Evolutionary conservation across 2,888 invertebrate species (phyloP), one percentile per base, ranked within the genome.

Genomic region (Epicampocera succincta): DNA sequence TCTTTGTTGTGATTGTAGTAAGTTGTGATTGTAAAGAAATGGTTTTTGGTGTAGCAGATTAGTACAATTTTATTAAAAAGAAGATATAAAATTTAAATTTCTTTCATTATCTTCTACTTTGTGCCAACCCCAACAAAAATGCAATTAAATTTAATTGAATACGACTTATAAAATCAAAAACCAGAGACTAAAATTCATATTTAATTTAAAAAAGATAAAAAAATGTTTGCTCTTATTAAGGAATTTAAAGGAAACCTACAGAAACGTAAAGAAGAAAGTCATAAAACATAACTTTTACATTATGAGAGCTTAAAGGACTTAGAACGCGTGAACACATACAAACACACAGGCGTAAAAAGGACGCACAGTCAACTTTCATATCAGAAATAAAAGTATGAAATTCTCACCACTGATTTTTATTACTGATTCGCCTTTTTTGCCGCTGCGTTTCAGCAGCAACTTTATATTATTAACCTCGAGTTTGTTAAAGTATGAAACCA

Each of bases 241-340:
- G 33, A 44, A 44, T 68, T 42, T 17, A 48, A 72, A 72, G 50
- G 58, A 72, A 66, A 44, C 33, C 71, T 58, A 58, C 50, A 72
- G 63, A 48, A 65, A 80, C 50, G 61, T 68, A 63, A 75, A 58
- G 48, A 44, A 52, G 40, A 40, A 73, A 76, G 65, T 83, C 73
- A 68, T 80, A 77, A 77, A 74, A 80, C 74, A 80, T 73, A 80
- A 77, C 80, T 83, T 83, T 76, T 71, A 44, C 80, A 71, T 80
- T 77, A 77, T 65, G 42, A 61, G 46, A 73, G 72, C 73, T 76
- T 76, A 77, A 63, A 72, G 61, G 46, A 46, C 25, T 17, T 71
- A 61, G 21, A 74, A 12, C 40, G n/a, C 33, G 48, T 25, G 38
- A 58, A 58, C 33, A 60, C 11, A 13, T 11, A 25, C 44, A 58